Evolutionary conservation across 2,797 vertebrate genomes (phyloP), one percentile per base, ranked within the genome.

Genomic region (Pantherophis alleghaniensis): DNA sequence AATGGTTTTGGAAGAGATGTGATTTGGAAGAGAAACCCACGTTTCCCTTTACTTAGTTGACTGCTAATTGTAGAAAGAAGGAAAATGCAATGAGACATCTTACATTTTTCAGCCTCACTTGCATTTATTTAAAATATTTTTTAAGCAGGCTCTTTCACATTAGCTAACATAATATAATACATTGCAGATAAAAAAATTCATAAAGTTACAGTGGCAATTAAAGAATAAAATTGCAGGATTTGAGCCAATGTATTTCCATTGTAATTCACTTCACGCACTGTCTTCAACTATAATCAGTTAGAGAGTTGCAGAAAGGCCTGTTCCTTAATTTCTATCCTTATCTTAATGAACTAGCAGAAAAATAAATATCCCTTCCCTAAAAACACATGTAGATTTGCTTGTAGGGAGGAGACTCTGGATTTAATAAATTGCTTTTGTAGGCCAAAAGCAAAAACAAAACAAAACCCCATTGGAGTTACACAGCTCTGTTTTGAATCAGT

Each of bases 401-500:
- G 20, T 83, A 42, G 20, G 74, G 74, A 83, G 22, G 20, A 47
- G 4, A 24, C 10, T 79, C 32, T 79, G 74, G 20, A 83, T 83
- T 47, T 47, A 83, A 24, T 22, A 88, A 69, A 74, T 47, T 69
- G 59, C 26, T 61, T 92, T 56, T 47, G 53, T 55, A 57, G 59
- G 28, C 12, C 12, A 83, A 66, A 63, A 16, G 2, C 14, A 16
- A 14, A 11, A 61, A 59, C 4, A 3, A 22, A 56, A 53, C 1
- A n/a, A 90, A 57, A 24, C 51, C 1, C 6, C 5, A 55, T 13
- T 6, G 18, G 42, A 55, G 6, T 88, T 91, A 42, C 6, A 83
- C n/a, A 61, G 13, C 22, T 74, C 20, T n/a, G 55, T 86, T 87
- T 92, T 47, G 86, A 66, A 94, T 91, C 79, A 94, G 37, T 90